Base-by-base conservation (phyloP, 2,888 invertebrate genomes). In the Pyrrhia umbra region DNA sequence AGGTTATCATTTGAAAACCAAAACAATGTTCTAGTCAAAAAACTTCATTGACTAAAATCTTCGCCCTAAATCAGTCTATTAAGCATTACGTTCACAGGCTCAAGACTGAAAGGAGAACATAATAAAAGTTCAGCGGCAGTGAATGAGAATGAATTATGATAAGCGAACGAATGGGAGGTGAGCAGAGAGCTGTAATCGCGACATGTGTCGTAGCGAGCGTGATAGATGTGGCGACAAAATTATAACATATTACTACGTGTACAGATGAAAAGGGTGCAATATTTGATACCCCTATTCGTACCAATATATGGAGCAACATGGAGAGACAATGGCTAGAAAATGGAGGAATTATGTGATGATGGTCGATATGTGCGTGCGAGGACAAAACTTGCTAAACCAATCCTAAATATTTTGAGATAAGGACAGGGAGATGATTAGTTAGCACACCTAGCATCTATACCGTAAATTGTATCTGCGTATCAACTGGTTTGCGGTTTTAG, bases 151-250 rank as follows among this genome's bases (percentile, higher is more conserved):
- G 85, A 88, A 81, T 80, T 82, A 88, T 85, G 85, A 85, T 81
- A 67, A 79, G 80, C 79, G 75, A 77, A 54, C 73, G 72, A 84
- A 77, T 80, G 76, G 74, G 75, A 79, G 79, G 86, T 82, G 82
- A 81, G 78, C 70, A 47, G 65, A 55, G 59, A 71, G 79, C 74
- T 85, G 90, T 87, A 87, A 90, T 89, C 90, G 90, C 82, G 88
- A 86, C 89, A 88, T 88, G 88, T 88, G 86, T 82, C 84, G 80
- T 49, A 46, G 67, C 72, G 74, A 16, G 65, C 75, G 85, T 91
- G 90, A 91, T 90, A 86, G 87, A 92, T 92, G 90, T 90, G 84
- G 86, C 86, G 87, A 83, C 85, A 85, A 75, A 71, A 77, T 77
- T 79, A 67, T 74, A 77, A 77, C 75, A 68, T 72, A 66, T 62